Conservation (phyloP, 1,140 invertebrate species). For the Cyclargus thomasi region DNA sequence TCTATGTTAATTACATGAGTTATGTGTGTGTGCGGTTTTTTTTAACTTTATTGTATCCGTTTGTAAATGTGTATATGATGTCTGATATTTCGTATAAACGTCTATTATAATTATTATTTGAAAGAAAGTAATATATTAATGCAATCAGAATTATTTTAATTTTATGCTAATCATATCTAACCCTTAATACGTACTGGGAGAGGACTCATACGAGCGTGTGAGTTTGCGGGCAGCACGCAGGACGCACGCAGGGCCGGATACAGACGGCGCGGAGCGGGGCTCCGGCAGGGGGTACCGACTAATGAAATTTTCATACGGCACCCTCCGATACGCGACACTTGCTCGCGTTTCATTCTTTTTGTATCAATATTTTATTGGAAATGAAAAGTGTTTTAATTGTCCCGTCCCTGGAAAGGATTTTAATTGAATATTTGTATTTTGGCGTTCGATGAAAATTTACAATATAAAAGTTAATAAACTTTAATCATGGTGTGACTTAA, state of each 20-base stretch:
- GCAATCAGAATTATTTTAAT: too few relatives aligned
- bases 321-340: neutral
- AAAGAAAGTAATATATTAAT: too few relatives aligned
- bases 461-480: neutral
- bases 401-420: neutral
- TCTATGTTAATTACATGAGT: too few relatives aligned
- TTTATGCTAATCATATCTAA: neutral
- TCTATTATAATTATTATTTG: too few relatives aligned
- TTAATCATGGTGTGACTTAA: too few relatives aligned
- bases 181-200: neutral
- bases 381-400: neutral
- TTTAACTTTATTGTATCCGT: too few relatives aligned
- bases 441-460: neutral
- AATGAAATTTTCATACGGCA: constrained; percentile 3
- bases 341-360: neutral
- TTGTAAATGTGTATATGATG: too few relatives aligned
- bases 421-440: neutral
- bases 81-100: too few relatives aligned
- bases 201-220: neutral
- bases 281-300: neutral
- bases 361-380: constrained; percentile 1
- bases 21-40: too few relatives aligned
- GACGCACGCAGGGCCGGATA: neutral
- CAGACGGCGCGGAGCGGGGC: neutral
- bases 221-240: neutral